Percentiles rank a stretch among this genome's conserved stretches.
Evolutionary conservation across 2,113 vertebrate species (phyloP).

Genomic region (Dasyprocta punctata): DNA sequence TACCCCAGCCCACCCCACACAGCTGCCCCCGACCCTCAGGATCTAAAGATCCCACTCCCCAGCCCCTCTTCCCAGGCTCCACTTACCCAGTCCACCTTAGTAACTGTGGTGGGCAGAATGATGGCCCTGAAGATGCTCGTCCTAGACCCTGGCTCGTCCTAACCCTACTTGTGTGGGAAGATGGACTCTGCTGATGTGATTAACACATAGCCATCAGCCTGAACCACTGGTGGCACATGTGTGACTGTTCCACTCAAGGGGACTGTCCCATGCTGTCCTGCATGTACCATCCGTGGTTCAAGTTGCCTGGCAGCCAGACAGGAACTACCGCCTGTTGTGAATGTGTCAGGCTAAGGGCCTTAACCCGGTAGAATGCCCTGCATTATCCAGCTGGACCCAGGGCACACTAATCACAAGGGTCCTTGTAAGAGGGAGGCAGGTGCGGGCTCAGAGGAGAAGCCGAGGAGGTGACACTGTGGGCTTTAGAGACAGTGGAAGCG

Average conservation of each 20-base stretch:
- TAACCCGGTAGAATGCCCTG: fast-evolving
- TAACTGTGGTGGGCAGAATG: fast-evolving
- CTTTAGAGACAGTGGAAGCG: background rate
- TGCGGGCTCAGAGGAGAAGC: background rate
- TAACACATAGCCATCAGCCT: background rate
- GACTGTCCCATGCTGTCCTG: background rate
- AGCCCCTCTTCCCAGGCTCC: fast-evolving
- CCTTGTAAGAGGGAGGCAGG: background rate
- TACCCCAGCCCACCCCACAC: background rate
- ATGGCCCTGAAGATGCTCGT: background rate
- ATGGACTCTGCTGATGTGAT: background rate
- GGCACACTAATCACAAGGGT: fast-evolving
- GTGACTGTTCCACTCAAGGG: background rate
- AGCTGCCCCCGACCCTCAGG: background rate
- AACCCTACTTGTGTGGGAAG: background rate
- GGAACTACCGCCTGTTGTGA: background rate
- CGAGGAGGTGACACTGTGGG: fast-evolving
- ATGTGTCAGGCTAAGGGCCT: too few species aligned
- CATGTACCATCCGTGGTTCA: background rate
- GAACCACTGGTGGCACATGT: background rate
- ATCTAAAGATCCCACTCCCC: fast-evolving
- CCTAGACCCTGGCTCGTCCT: background rate
- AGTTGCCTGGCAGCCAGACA: background rate
- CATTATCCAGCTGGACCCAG: background rate
- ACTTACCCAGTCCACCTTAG: too few species aligned